phyloP scores from a whole-genome alignment of 2,113 vertebrate species.

The Polyodon spathula region DNA sequence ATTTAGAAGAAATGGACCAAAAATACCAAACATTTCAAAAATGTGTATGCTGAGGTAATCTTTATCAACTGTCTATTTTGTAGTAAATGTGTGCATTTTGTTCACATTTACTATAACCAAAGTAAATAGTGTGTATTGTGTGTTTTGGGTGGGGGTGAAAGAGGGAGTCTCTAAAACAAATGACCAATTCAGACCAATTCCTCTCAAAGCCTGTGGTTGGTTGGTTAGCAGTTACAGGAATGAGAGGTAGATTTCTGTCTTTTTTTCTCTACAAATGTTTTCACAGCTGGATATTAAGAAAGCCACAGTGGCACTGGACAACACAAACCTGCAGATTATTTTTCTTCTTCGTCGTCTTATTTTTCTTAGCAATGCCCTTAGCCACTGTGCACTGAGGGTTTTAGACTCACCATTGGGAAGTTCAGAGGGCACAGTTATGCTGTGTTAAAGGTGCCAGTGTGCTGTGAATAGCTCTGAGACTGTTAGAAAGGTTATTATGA shows the following conservation, averaged over 20 bases:
- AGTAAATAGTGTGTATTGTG: conserved; percentile 19
- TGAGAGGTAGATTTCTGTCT: background rate
- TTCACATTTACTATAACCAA: conserved; percentile 19
- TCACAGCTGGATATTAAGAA: conserved; percentile 33
- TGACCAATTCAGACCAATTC: conserved; percentile 29
- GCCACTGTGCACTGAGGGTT: conserved; percentile 22
- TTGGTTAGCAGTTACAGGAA: background rate
- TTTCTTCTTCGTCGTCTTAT: background rate
- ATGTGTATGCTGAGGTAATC: no score
- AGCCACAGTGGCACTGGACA: conserved; percentile 14
- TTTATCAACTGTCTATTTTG: no score
- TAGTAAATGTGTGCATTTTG: conserved; percentile 16
- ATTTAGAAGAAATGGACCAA: no score
- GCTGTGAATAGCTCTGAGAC: conserved; percentile 25
- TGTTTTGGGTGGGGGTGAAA: conserved; percentile 18
- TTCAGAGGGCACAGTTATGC: conserved; percentile 19
- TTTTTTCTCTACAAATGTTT: conserved; percentile 25
- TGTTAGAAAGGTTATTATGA: conserved; percentile 29
- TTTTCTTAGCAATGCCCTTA: background rate
- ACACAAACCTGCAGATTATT: no score
- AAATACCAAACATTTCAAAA: no score
- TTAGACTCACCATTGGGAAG: conserved; percentile 12
- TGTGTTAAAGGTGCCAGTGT: conserved; percentile 10
- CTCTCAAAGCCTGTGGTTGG: background rate
- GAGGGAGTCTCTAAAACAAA: conserved; percentile 25